phyloP scores from a whole-genome alignment of 2,113 vertebrate species.

The Pseudopodoces humilis region DNA sequence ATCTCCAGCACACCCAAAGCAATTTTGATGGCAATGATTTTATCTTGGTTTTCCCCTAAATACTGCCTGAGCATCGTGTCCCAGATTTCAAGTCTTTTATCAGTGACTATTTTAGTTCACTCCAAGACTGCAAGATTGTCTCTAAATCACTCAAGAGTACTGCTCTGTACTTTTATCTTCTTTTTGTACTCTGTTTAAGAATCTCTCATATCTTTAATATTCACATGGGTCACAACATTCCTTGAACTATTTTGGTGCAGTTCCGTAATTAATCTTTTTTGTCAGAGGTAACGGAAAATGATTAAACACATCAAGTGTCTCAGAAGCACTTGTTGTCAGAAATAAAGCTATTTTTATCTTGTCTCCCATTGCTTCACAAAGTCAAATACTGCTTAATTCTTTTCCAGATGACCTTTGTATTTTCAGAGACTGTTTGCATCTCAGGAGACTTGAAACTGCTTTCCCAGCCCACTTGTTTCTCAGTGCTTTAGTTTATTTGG shows the following conservation, averaged over 20 bases:
- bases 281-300: slow-evolving; percentile 49
- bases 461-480: not conserved
- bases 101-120: slow-evolving; percentile 15
- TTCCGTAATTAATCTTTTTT: slow-evolving; percentile 63
- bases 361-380: slow-evolving; percentile 37
- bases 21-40: not conserved
- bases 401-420: slow-evolving; percentile 55
- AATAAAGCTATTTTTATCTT: slow-evolving; percentile 55
- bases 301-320: slow-evolving; percentile 66
- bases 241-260: slow-evolving; percentile 60
- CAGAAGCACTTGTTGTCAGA: slow-evolving; percentile 64
- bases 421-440: slow-evolving; percentile 1
- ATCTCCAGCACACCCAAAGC: not conserved
- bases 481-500: not conserved
- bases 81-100: slow-evolving; percentile 29
- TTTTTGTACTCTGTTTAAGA: slow-evolving; percentile 61
- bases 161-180: slow-evolving; percentile 43
- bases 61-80: not conserved
- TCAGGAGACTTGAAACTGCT: not conserved
- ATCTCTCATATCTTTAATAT: slow-evolving; percentile 54
- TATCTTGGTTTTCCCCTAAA: slow-evolving; percentile 8
- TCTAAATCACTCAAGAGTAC: slow-evolving; percentile 23
- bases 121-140: not conserved
- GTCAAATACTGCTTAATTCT: slow-evolving; percentile 27
- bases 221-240: slow-evolving; percentile 54